phyloP scores from a whole-genome alignment of 1,140 invertebrate genomes.

The Holotrichia oblita region DNA sequence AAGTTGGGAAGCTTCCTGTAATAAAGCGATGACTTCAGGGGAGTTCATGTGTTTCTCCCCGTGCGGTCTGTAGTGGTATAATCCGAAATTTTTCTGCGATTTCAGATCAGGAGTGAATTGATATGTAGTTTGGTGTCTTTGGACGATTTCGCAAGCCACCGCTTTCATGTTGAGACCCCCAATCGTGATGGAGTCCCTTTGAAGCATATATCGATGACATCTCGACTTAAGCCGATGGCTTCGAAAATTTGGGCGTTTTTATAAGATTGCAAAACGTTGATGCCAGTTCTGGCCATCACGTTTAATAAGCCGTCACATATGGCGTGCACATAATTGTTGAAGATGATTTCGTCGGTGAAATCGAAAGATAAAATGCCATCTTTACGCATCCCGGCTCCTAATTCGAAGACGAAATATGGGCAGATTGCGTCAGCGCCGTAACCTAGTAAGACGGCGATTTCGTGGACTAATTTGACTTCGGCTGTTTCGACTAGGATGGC shows the following conservation, averaged over 20 bases:
- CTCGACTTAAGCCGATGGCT: slow-evolving; percentile 91
- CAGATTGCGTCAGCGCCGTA: slow-evolving; percentile 98
- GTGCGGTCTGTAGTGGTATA: slow-evolving; percentile 95
- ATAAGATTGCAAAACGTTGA: slow-evolving; percentile 97
- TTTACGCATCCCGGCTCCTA: slow-evolving; percentile 80
- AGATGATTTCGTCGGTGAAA: slow-evolving; percentile 85
- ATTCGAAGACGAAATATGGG: slow-evolving; percentile 95
- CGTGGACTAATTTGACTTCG: slow-evolving; percentile 95
- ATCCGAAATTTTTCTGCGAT: slow-evolving; percentile 88
- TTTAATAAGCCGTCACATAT: slow-evolving; percentile 59
- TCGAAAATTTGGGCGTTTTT: slow-evolving; percentile 99
- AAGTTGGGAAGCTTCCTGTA: slow-evolving; percentile 65
- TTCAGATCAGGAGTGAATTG: slow-evolving; percentile 70
- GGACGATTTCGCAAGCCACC: slow-evolving; percentile 86
- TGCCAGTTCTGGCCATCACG: slow-evolving; percentile 99
- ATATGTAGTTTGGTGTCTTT: slow-evolving; percentile 69
- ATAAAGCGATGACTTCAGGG: slow-evolving; percentile 15
- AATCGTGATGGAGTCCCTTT: slow-evolving; percentile 94
- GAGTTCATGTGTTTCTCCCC: slow-evolving; percentile 99
- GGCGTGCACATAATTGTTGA: slow-evolving; percentile 70
- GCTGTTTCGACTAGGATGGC: slow-evolving; percentile 92
- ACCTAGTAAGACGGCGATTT: slow-evolving; percentile 94
- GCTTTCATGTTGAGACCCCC: slow-evolving; percentile 93
- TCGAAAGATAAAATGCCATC: slow-evolving; percentile 81
- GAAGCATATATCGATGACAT: slow-evolving; percentile 96